Conservation (phyloP, 2,113 vertebrate species). For the Barnardius zonarius region DNA sequence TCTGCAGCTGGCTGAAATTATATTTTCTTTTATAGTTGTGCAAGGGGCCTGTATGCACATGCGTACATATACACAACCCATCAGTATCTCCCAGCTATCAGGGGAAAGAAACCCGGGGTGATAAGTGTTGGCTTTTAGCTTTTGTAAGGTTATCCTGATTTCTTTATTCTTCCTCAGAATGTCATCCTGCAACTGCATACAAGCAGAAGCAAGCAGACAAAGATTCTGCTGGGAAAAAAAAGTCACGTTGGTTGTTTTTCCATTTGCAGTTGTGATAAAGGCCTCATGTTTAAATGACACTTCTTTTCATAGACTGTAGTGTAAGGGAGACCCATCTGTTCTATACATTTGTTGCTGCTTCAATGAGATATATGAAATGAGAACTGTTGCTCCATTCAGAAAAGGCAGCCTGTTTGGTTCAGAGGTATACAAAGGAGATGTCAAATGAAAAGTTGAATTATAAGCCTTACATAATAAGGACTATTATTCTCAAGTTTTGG, state of each 20-base stretch:
- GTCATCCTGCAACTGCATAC: not conserved
- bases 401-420: constrained; percentile 17
- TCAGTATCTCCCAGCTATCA: not conserved
- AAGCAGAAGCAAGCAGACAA: not conserved
- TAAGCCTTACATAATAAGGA: constrained; percentile 12
- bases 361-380: not conserved
- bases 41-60: not conserved
- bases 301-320: not conserved
- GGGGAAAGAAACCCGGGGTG: not conserved
- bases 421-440: constrained; percentile 16
- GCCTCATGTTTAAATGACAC: constrained; percentile 19
- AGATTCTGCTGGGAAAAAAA: constrained; percentile 12
- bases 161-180: not conserved
- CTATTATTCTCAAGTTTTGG: constrained; percentile 20
- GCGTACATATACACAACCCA: not conserved
- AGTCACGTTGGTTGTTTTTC: not conserved
- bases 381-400: constrained; percentile 23
- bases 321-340: not conserved
- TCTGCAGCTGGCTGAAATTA: not conserved
- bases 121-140: not conserved
- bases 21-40: not conserved
- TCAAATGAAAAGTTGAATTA: constrained; percentile 37
- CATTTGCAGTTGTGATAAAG: constrained; percentile 1
- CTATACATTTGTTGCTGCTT: constrained; percentile 18
- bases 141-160: not conserved